Evolutionary conservation across 2,888 invertebrate species (phyloP).

Genomic region (Stenolophus ochropezus): DNA sequence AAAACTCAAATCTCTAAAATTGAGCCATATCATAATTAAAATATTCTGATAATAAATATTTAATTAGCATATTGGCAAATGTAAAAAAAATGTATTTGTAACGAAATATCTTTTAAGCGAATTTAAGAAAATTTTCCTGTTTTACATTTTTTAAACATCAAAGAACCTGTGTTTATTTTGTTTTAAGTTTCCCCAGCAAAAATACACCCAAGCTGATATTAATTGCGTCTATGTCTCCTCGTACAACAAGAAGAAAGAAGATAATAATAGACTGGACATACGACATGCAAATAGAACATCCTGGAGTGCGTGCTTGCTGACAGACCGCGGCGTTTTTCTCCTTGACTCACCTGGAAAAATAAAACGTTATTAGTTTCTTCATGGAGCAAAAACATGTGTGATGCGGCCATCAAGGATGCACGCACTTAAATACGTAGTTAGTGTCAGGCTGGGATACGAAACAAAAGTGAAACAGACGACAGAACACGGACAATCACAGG

Average conservation of each 20-base stretch:
- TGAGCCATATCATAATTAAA: no score
- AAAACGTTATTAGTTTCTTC: slow-evolving; percentile 26
- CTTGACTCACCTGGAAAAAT: slow-evolving; percentile 37
- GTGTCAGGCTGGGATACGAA: neutral
- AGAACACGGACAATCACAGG: no score
- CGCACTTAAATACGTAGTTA: neutral
- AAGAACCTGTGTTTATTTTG: neutral
- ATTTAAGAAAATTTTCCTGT: neutral
- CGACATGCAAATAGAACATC: slow-evolving; percentile 33
- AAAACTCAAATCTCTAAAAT: no score
- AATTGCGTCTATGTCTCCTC: neutral
- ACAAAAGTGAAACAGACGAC: neutral
- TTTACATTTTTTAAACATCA: neutral
- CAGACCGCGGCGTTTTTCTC: neutral
- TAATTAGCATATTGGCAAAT: no score
- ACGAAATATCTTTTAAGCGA: no score
- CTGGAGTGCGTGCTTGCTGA: neutral
- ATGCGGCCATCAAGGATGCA: neutral
- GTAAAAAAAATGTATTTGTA: no score
- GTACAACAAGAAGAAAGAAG: neutral
- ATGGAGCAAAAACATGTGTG: slow-evolving; percentile 15
- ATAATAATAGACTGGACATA: neutral
- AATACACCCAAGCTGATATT: neutral
- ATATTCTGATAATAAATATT: no score
- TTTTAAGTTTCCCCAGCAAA: neutral